These are phyloP conservation scores for Lysandra coridon DNA, from an alignment of 2,888 invertebrate species.

Conservation along the genomic window DNA sequence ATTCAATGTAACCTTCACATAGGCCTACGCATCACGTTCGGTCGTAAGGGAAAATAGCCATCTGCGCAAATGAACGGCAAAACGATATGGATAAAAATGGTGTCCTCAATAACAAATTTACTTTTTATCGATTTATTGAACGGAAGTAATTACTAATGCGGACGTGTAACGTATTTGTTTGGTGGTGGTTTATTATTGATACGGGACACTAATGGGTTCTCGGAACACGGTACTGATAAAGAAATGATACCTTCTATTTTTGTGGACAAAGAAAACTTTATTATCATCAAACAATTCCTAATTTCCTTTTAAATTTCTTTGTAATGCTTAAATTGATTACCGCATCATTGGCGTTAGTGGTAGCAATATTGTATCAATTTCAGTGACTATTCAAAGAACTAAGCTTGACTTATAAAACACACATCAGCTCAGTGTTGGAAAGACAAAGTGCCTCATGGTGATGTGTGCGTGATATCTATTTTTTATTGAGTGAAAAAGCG, in stretches of 20 bases:
- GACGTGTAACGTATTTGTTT: neutral
- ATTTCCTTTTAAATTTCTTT: neutral
- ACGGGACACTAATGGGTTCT: neutral
- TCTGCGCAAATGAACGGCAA: constrained; percentile 45
- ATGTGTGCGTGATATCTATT: constrained; percentile 54
- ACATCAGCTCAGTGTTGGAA: constrained; percentile 63
- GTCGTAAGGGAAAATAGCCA: constrained; percentile 51
- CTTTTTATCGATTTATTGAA: constrained; percentile 29
- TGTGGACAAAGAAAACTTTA: neutral
- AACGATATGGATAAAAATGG: constrained; percentile 48
- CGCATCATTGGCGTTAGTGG: neutral
- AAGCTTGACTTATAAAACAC: constrained; percentile 11
- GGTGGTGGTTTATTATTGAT: neutral
- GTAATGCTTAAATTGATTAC: neutral
- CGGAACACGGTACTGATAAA: neutral
- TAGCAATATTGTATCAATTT: neutral
- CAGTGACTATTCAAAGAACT: neutral
- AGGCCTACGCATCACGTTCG: constrained; percentile 50
- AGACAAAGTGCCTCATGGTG: constrained; percentile 66
- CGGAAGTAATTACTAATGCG: neutral
- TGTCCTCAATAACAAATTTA: constrained; percentile 18
- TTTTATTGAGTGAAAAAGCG: constrained; percentile 53
- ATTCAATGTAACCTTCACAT: constrained; percentile 67
- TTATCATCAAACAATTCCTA: neutral
- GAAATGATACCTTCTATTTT: neutral